Evolutionary conservation across 1,140 invertebrate genomes (phyloP).

Genomic region (Macrosteles quadrilineatus): DNA sequence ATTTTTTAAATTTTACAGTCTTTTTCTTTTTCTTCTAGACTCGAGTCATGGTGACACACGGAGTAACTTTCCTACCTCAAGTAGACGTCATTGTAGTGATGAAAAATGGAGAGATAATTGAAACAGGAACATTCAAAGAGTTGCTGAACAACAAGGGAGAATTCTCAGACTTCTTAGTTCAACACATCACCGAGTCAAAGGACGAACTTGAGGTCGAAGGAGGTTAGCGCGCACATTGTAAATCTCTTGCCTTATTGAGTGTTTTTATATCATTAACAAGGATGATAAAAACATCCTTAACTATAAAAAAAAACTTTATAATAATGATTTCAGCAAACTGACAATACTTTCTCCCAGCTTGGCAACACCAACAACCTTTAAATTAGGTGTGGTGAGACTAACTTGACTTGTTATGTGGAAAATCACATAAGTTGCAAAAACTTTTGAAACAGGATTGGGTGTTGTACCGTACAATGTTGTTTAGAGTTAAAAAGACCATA

Average conservation of each 20-base stretch:
- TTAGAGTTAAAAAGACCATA: no score
- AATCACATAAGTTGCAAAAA: no score
- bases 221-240: no score
- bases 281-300: neutral
- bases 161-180: slow-evolving; percentile 78
- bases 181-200: slow-evolving; percentile 69
- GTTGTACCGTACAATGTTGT: no score
- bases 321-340: neutral
- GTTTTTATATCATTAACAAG: no score
- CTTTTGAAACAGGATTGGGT: no score
- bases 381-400: no score
- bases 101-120: slow-evolving; percentile 79
- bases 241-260: no score
- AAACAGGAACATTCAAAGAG: slow-evolving; percentile 80
- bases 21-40: slow-evolving; percentile 51
- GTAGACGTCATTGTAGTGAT: slow-evolving; percentile 85
- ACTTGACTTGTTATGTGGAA: no score
- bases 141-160: slow-evolving; percentile 75
- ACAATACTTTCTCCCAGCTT: no score
- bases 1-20: no score
- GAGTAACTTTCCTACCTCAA: slow-evolving; percentile 83
- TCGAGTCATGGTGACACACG: slow-evolving; percentile 83
- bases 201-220: slow-evolving; percentile 42
- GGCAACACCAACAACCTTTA: no score
- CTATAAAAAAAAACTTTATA: neutral